phyloP scores from a whole-genome alignment of 2,888 invertebrate genomes.

The Tenthredo livida region DNA sequence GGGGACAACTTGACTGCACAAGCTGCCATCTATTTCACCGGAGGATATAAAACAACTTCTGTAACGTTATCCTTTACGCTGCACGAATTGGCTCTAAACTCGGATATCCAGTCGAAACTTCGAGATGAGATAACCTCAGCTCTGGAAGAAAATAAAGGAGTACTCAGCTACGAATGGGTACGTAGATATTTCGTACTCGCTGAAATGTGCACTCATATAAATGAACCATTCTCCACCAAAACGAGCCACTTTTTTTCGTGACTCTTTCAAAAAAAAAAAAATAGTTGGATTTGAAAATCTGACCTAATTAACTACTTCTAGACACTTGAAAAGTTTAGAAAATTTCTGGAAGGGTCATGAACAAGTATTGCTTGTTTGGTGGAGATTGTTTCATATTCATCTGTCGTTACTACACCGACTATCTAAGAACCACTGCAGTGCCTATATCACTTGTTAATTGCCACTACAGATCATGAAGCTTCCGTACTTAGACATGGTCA shows the following conservation, averaged over 20 bases:
- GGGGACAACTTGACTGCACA: slow-evolving; percentile 70
- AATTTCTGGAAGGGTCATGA: too few relatives aligned
- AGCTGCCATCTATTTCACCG: slow-evolving; percentile 68
- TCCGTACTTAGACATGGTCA: slow-evolving; percentile 27
- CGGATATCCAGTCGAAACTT: slow-evolving; percentile 64
- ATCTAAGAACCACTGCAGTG: not conserved
- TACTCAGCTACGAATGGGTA: slow-evolving; percentile 69
- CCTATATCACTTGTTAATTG: slow-evolving; percentile 57
- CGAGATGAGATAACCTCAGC: slow-evolving; percentile 64
- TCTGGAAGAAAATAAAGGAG: slow-evolving; percentile 61
- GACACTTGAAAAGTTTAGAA: too few relatives aligned
- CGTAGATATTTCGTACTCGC: not conserved
- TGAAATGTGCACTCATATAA: too few relatives aligned
- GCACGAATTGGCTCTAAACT: slow-evolving; percentile 66
- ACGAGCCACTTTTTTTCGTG: too few relatives aligned
- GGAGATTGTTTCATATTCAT: too few relatives aligned
- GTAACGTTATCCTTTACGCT: slow-evolving; percentile 62
- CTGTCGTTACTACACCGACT: too few relatives aligned
- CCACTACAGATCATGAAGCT: slow-evolving; percentile 60
- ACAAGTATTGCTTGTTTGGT: too few relatives aligned
- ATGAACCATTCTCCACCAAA: too few relatives aligned
- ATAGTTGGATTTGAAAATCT: too few relatives aligned
- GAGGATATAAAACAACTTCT: slow-evolving; percentile 71
- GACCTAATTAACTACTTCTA: too few relatives aligned
- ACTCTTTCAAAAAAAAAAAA: too few relatives aligned